These are phyloP conservation scores for Herpetotheres cachinnans DNA, from an alignment of 2,113 vertebrate species.

Conservation along the genomic window DNA sequence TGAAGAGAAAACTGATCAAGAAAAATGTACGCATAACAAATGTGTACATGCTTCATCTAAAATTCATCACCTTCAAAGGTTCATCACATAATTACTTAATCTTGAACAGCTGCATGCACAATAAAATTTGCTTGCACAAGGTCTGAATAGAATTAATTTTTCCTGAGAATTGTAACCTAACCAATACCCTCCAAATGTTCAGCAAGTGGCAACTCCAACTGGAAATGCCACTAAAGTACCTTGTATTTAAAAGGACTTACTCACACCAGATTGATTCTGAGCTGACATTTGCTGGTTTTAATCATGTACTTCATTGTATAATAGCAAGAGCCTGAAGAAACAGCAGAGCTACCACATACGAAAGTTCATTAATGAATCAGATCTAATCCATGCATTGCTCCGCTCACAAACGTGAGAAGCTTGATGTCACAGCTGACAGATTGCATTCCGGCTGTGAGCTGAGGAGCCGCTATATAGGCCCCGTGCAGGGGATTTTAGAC, in stretches of 20 bases:
- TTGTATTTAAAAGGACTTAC: neutral
- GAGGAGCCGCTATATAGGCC: neutral
- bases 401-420: neutral
- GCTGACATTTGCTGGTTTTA: neutral
- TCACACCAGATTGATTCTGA: neutral
- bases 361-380: neutral
- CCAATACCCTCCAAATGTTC: neutral
- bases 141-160: constrained; percentile 44
- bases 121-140: constrained; percentile 34
- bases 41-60: constrained; percentile 37
- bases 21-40: constrained; percentile 47
- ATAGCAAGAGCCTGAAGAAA: neutral
- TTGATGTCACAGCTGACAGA: neutral
- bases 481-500: neutral
- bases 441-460: neutral
- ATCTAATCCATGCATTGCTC: neutral
- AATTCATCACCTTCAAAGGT: constrained; percentile 50
- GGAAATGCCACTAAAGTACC: neutral
- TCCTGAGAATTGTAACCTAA: constrained; percentile 4
- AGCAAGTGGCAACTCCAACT: neutral
- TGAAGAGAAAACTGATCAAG: constrained; percentile 46
- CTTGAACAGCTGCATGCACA: constrained; percentile 57
- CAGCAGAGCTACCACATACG: neutral
- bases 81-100: constrained; percentile 65
- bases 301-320: neutral